Evolutionary conservation across 2,888 invertebrate species (phyloP).

Genomic region (Formica aserva): DNA sequence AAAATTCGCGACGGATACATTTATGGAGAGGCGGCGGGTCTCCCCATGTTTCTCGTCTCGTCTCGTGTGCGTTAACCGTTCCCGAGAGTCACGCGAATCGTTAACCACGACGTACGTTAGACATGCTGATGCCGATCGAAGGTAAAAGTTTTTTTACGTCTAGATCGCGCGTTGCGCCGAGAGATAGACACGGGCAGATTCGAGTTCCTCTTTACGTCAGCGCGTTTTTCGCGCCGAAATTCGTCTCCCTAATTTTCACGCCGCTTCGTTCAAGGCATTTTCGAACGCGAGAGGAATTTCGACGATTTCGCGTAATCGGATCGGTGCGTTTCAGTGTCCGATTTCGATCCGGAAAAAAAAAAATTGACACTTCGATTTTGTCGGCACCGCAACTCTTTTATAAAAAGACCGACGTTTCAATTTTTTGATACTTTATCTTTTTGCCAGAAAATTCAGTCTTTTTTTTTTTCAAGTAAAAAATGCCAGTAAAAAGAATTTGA

Average conservation of each 20-base stretch:
- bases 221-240: neutral
- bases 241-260: neutral
- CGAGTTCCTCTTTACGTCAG: conserved; percentile 39
- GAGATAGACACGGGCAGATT: conserved; percentile 58
- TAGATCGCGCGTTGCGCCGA: conserved; percentile 10
- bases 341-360: conserved; percentile 13
- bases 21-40: conserved; percentile 63
- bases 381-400: neutral
- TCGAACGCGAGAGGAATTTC: conserved; percentile 59
- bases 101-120: conserved; percentile 56
- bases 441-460: neutral
- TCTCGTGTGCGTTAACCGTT: neutral
- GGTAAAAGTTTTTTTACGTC: conserved; percentile 76
- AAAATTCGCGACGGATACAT: conserved; percentile 74
- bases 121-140: conserved; percentile 73
- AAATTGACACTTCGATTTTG: conserved; percentile 19
- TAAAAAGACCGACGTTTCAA: neutral
- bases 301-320: conserved; percentile 59
- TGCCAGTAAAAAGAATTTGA: neutral
- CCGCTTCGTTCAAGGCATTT: neutral
- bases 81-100: conserved; percentile 44
- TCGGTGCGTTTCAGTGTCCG: neutral
- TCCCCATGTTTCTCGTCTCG: neutral
- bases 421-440: neutral
- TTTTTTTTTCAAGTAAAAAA: neutral